phyloP scores from a whole-genome alignment of 2,797 vertebrate species.

The Tachyglossus aculeatus region DNA sequence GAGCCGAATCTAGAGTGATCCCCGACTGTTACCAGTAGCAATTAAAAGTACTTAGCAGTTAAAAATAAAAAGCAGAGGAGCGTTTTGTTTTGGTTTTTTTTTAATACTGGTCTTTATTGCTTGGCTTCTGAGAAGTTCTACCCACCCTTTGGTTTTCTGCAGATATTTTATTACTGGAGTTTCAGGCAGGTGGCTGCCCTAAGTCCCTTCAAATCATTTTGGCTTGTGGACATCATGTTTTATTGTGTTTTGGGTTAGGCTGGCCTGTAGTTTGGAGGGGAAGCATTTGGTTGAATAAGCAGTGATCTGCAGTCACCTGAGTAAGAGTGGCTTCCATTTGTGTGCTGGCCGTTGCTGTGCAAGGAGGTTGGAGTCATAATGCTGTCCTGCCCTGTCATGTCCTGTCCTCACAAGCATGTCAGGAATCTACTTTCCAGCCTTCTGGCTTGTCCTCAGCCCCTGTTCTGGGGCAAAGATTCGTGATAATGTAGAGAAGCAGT shows the following conservation, averaged over 20 bases:
- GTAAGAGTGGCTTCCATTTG: neutral
- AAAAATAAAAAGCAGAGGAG: too few relatives aligned
- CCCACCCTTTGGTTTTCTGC: neutral
- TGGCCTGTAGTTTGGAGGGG: neutral
- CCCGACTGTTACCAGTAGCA: neutral
- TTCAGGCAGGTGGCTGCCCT: neutral
- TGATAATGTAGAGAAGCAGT: too few relatives aligned
- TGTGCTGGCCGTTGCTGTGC: neutral
- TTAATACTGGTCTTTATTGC: neutral
- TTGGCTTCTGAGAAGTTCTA: conserved; percentile 1
- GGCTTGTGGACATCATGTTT: neutral
- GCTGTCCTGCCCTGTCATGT: too few relatives aligned
- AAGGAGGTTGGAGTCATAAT: neutral
- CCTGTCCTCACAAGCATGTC: neutral
- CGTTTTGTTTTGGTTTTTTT: conserved; percentile 2
- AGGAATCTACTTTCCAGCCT: neutral
- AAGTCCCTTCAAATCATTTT: neutral
- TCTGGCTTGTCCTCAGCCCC: neutral
- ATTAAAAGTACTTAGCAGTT: neutral
- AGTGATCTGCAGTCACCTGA: neutral
- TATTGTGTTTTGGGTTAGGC: neutral
- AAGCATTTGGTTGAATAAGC: conserved; percentile 9
- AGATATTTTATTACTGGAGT: neutral
- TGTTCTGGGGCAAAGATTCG: too few relatives aligned
- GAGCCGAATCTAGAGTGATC: neutral